Evolutionary conservation across 2,888 invertebrate genomes (phyloP).

Genomic region (Aphrophora alni): DNA sequence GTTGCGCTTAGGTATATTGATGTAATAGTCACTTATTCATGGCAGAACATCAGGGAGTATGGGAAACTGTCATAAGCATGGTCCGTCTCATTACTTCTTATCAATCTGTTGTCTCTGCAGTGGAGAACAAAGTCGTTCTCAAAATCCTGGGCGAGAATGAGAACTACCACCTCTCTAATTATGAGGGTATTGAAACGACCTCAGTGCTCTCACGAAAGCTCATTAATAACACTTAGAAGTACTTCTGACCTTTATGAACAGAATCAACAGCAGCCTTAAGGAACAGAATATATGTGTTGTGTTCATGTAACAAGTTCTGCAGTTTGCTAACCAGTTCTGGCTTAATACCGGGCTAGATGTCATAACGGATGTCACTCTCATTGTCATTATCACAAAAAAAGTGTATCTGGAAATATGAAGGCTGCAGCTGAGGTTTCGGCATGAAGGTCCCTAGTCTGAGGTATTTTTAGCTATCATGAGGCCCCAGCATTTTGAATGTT

Average conservation of each 20-base stretch:
- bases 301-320: conserved; percentile 34
- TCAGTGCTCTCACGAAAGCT: conserved; percentile 22
- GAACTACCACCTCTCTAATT: conserved; percentile 30
- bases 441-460: conserved; percentile 43
- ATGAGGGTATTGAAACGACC: conserved; percentile 29
- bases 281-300: conserved; percentile 33
- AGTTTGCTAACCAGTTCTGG: conserved; percentile 24
- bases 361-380: conserved; percentile 29
- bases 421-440: conserved; percentile 32
- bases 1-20: conserved; percentile 39
- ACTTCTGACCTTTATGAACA: neutral
- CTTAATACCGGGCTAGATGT: neutral
- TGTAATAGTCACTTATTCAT: conserved; percentile 51
- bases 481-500: conserved; percentile 48
- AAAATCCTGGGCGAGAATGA: conserved; percentile 26
- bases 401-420: conserved; percentile 48
- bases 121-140: conserved; percentile 46
- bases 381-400: conserved; percentile 37
- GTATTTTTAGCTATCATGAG: too few relatives aligned
- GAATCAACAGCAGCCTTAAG: conserved; percentile 41
- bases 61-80: conserved; percentile 50
- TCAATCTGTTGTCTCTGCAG: conserved; percentile 39
- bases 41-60: conserved; percentile 53
- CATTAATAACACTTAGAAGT: conserved; percentile 31
- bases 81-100: conserved; percentile 41